Base-by-base conservation (phyloP, 2,888 invertebrate species). In the Chironomus tentans region DNA sequence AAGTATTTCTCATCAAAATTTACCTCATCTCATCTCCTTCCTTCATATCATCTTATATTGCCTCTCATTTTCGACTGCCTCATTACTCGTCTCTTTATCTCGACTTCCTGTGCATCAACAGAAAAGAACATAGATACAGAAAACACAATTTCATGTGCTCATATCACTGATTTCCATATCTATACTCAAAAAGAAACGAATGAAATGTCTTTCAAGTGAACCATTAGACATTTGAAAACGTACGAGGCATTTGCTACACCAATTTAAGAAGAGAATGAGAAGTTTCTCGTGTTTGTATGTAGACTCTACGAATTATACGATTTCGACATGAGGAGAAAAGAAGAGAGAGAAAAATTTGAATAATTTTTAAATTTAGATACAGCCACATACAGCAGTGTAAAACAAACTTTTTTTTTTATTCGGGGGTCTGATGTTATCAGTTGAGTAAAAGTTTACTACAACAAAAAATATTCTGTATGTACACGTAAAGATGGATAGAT, bases 291-390 rank as follows among this genome's bases (percentile, higher is more conserved):
- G n/a, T n/a, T 28, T 28, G 28, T 28, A 5, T 28, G 15, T 50
- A 50, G 50, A 15, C 4, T 15, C 56, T 15, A 56, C 56, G 56
- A 56, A 56, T 56, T 56, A 18, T 18, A 56, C 38, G 38, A 38
- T 56, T 56, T 56, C 65, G 21, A 21, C 24, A 22, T 24, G 22
- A 4, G 12, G 10, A 21, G 10, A 2, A 13, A 15, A 13, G 13
- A 13, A 15, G 6, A 50, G 12, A 21, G 12, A 21, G 21, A 65
- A 13, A 65, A 22, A 74, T 74, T 74, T 74, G 68, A 74, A 74
- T 74, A 74, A 74, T 74, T 74, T 65, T 74, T 68, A 68, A 74
- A 74, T 74, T 74, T 74, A 48, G 68, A 74, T 74, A 74, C 74
- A 74, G 62, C 61, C 65, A 68, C 74, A 62, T 74, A 15, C 28